phyloP scores from a whole-genome alignment of 2,797 vertebrate genomes.

The Smutsia gigantea region DNA sequence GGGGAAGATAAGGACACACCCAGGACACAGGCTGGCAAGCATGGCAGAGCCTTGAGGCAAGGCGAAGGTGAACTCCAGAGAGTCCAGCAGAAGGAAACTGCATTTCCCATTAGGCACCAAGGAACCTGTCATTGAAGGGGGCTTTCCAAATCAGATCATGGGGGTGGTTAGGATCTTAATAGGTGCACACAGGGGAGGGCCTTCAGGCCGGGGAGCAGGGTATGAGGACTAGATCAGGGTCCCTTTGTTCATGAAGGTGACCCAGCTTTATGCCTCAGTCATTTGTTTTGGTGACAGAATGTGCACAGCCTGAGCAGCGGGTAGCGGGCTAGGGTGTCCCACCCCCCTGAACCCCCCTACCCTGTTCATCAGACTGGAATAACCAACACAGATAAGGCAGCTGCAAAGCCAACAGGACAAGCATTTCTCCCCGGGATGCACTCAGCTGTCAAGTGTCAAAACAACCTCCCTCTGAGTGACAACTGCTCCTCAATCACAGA shows the following conservation, averaged over 20 bases:
- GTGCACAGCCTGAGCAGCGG: neutral
- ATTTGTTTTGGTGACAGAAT: neutral
- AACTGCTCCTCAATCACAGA: neutral
- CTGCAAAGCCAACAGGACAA: neutral
- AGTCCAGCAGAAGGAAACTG: neutral
- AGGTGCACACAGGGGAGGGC: neutral
- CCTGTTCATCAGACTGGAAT: neutral
- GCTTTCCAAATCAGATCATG: neutral
- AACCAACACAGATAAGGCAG: neutral
- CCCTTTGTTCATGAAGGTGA: neutral
- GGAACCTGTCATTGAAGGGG: no score
- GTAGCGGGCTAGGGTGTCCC: neutral
- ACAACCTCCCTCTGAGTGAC: neutral
- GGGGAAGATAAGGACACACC: neutral
- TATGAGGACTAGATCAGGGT: neutral
- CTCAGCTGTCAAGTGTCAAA: neutral
- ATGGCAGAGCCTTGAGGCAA: neutral
- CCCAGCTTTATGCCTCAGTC: neutral
- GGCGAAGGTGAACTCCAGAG: neutral
- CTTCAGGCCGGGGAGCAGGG: neutral
- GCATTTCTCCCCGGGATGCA: neutral
- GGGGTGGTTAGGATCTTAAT: neutral
- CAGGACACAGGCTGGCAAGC: neutral
- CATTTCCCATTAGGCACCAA: accelerated
- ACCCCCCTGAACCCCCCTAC: no score